Conservation (phyloP, 2,888 invertebrate genomes). For the Petrophora chlorosata region DNA sequence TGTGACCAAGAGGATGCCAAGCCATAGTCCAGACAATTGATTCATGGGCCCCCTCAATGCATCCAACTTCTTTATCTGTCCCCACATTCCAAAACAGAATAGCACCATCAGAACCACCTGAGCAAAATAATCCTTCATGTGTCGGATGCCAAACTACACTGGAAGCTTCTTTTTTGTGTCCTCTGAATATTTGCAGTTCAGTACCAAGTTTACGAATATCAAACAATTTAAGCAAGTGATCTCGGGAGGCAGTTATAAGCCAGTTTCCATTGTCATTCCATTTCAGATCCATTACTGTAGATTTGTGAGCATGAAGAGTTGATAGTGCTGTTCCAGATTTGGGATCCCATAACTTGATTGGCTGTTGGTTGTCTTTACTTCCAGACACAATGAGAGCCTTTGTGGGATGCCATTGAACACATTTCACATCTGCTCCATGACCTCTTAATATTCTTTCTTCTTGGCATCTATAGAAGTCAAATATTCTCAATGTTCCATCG, state of each 20-base stretch:
- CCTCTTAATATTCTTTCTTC: conserved; percentile 97
- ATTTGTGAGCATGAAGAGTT: conserved; percentile 99
- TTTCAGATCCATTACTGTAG: conserved; percentile 99
- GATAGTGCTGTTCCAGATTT: conserved; percentile 97
- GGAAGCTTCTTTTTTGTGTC: conserved; percentile 99
- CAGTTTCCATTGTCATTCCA: conserved; percentile 99
- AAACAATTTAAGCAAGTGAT: conserved; percentile 98
- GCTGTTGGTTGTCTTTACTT: conserved; percentile 99
- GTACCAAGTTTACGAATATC: conserved; percentile 97
- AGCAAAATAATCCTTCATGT: conserved; percentile 98
- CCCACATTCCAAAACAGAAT: conserved; percentile 99
- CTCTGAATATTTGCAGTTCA: conserved; percentile 98
- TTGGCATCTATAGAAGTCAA: conserved; percentile 98
- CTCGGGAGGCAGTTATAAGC: conserved; percentile 98
- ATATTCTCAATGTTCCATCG: conserved; percentile 98
- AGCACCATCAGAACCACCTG: conserved; percentile 99
- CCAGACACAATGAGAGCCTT: conserved; percentile 98
- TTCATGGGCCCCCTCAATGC: conserved; percentile 99
- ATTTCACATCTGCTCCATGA: conserved; percentile 99
- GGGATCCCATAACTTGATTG: conserved; percentile 99
- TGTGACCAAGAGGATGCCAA: conserved; percentile 99
- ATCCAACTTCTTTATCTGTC: conserved; percentile 98
- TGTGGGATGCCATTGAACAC: conserved; percentile 99
- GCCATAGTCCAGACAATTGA: conserved; percentile 99
- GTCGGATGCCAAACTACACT: conserved; percentile 99